These are phyloP conservation scores for Nephila pilipes DNA, from an alignment of 1,140 invertebrate species.

Conservation along the genomic window DNA sequence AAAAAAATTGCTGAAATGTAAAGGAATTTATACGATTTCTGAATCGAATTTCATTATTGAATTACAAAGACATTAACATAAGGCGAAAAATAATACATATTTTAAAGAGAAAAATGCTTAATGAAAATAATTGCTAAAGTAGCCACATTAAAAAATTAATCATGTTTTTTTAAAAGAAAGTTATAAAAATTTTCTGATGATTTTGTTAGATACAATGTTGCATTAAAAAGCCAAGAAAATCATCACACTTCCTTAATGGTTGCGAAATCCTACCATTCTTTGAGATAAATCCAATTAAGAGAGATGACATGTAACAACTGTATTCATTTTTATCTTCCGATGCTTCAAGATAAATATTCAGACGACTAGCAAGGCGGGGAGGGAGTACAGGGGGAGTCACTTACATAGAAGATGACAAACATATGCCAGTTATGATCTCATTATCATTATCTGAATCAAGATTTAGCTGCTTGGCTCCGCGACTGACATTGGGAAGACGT, in stretches of 20 bases:
- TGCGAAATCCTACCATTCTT: background rate
- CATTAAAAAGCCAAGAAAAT: too few species aligned
- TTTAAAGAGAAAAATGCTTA: too few species aligned
- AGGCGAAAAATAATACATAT: too few species aligned
- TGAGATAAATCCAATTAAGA: conserved; percentile 21
- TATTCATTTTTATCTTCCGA: conserved; percentile 22
- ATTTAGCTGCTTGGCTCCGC: background rate
- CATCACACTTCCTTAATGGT: background rate
- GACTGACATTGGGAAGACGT: background rate
- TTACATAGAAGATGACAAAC: conserved; percentile 39
- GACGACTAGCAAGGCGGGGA: background rate
- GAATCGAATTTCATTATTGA: too few species aligned
- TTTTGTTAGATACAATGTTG: too few species aligned
- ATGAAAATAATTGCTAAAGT: too few species aligned
- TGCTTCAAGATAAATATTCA: background rate
- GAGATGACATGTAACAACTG: conserved; percentile 44
- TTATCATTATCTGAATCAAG: background rate
- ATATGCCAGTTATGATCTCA: conserved; percentile 18
- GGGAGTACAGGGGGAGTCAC: background rate
- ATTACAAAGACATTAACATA: too few species aligned
- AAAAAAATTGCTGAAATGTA: too few species aligned
- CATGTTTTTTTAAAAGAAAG: too few species aligned
- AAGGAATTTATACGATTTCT: too few species aligned
- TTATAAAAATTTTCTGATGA: too few species aligned
- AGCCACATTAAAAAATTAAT: too few species aligned